Evolutionary conservation across 2,888 invertebrate species (phyloP).

Genomic region (Trimorus sp.): DNA sequence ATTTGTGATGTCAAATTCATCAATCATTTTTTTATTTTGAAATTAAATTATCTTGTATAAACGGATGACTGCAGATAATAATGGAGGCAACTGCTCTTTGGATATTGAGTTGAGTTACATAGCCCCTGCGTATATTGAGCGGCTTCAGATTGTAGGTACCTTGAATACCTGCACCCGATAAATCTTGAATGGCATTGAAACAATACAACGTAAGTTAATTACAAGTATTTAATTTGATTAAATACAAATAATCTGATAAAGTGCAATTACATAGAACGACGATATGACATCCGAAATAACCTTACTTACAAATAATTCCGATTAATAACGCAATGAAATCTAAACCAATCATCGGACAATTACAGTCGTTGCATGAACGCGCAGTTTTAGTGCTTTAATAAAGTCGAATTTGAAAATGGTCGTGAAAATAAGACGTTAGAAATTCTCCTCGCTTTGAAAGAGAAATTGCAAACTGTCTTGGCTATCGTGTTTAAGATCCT

Average conservation of each 20-base stretch:
- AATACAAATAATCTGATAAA: conserved; percentile 58
- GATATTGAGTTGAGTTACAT: too few relatives aligned
- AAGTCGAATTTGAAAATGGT: conserved; percentile 27
- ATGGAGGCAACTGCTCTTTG: too few relatives aligned
- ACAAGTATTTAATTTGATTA: conserved; percentile 59
- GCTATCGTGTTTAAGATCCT: conserved; percentile 33
- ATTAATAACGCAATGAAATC: conserved; percentile 46
- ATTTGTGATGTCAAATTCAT: too few relatives aligned
- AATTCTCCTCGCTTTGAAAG: conserved; percentile 8
- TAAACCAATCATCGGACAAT: conserved; percentile 28
- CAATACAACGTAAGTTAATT: conserved; percentile 46
- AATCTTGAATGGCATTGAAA: conserved; percentile 27
- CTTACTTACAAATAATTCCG: conserved; percentile 50
- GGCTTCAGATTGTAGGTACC: too few relatives aligned
- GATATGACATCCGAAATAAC: conserved; percentile 58
- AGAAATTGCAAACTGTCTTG: conserved; percentile 41
- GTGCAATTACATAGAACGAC: conserved; percentile 54
- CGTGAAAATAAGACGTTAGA: conserved; percentile 12
- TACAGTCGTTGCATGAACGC: conserved; percentile 11
- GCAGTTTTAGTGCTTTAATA: conserved; percentile 42
- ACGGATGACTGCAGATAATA: too few relatives aligned
- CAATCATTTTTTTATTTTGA: too few relatives aligned
- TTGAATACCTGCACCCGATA: not conserved
- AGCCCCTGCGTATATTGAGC: too few relatives aligned
- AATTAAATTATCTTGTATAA: too few relatives aligned